Conservation (phyloP, 2,797 vertebrate genomes). For the Sebastes oblongus region DNA sequence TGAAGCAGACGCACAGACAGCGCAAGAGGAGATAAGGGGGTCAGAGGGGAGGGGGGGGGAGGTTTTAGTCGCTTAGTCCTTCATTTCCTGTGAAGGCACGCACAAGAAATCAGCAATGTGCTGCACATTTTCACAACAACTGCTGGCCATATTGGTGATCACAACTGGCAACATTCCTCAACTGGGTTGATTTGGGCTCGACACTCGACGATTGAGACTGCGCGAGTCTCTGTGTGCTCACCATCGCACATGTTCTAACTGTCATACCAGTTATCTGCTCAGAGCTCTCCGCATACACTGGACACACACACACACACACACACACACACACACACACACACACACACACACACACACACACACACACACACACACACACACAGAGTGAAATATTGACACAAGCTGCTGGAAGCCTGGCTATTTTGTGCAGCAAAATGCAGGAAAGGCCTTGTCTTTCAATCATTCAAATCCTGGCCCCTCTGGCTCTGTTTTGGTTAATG, state of each 20-base stretch:
- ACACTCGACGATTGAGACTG: conserved; percentile 69
- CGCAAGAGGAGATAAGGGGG: not conserved
- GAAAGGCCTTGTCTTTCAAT: conserved; percentile 54
- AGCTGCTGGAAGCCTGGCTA: conserved; percentile 59
- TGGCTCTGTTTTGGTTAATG: conserved; percentile 56
- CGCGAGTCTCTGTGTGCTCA: conserved; percentile 56
- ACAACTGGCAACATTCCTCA: conserved; percentile 70
- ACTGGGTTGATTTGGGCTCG: conserved; percentile 49
- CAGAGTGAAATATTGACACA: conserved; percentile 67
- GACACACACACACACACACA: conserved; percentile 3
- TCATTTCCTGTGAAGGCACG: conserved; percentile 58
- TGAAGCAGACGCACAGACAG: conserved; percentile 2
- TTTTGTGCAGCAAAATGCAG: conserved; percentile 62
- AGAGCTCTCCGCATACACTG: conserved; percentile 42
- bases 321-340: conserved; percentile 7
- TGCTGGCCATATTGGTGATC: conserved; percentile 71
- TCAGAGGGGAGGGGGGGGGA: not conserved
- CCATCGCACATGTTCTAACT: conserved; percentile 70
- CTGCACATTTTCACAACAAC: conserved; percentile 64
- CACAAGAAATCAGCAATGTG: conserved; percentile 60
- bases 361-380: not conserved
- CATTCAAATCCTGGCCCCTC: conserved; percentile 54
- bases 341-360: conserved; percentile 3
- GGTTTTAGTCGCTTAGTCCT: conserved; percentile 48
- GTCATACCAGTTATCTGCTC: conserved; percentile 70